These are phyloP conservation scores for Cenopis cana DNA, from an alignment of 2,888 invertebrate species.

Conservation along the genomic window DNA sequence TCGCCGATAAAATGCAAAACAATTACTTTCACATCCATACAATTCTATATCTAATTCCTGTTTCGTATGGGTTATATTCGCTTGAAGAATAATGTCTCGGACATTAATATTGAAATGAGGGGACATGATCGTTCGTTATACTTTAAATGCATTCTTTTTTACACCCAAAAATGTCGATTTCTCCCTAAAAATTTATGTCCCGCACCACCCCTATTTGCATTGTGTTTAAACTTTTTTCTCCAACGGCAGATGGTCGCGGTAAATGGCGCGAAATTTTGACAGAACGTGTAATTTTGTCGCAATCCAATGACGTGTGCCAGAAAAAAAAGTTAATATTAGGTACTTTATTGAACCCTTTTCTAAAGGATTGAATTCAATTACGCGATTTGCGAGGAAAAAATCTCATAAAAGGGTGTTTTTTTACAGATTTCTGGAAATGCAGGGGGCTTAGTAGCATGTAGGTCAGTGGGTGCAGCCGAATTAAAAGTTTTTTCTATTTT, in stretches of 20 bases:
- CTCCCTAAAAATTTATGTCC: slow-evolving; percentile 82
- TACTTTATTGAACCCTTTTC: slow-evolving; percentile 82
- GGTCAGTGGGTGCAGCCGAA: slow-evolving; percentile 77
- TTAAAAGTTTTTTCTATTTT: slow-evolving; percentile 67
- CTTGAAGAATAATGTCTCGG: slow-evolving; percentile 51
- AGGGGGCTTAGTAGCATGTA: slow-evolving; percentile 72
- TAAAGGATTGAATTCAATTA: slow-evolving; percentile 84
- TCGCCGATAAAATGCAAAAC: slow-evolving; percentile 59
- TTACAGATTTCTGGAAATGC: slow-evolving; percentile 75
- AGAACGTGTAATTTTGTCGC: slow-evolving; percentile 78
- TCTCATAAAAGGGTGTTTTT: slow-evolving; percentile 73
- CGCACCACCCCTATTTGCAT: slow-evolving; percentile 81
- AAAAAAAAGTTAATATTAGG: slow-evolving; percentile 73
- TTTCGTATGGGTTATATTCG: slow-evolving; percentile 53
- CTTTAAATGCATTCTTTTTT: slow-evolving; percentile 80
- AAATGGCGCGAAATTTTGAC: slow-evolving; percentile 85
- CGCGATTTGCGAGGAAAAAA: slow-evolving; percentile 62
- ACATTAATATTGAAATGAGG: slow-evolving; percentile 80
- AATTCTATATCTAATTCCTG: slow-evolving; percentile 54
- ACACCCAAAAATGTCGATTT: slow-evolving; percentile 74
- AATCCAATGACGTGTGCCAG: slow-evolving; percentile 66
- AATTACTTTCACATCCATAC: slow-evolving; percentile 46
- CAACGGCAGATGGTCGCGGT: slow-evolving; percentile 76
- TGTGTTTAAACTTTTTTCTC: slow-evolving; percentile 76
- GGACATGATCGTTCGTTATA: slow-evolving; percentile 71